Base-by-base conservation (phyloP, 2,888 invertebrate genomes). In the Nesidiocoris tenuis region DNA sequence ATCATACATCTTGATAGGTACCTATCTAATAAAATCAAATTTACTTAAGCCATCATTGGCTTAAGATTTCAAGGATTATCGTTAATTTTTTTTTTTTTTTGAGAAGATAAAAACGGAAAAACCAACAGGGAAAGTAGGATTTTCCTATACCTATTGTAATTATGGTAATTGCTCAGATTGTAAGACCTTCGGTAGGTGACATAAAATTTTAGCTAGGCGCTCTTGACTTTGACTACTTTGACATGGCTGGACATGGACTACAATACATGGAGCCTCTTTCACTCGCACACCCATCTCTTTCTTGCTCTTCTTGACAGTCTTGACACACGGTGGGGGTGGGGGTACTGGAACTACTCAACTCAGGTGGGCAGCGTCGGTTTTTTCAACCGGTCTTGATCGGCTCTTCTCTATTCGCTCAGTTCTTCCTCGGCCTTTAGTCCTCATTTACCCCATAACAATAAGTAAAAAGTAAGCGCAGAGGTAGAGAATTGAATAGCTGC, bases 381-480 rank as follows among this genome's bases (percentile, higher is more conserved):
- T 39, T 39, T 39, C 39, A 39, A 39, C 39, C 3, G 39, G 39
- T 3, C 39, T 39, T 39, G 39, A 39, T 39, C 23, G 61, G 22
- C 72, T 61, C 72, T 25, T 61, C 61, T 39, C 61, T 61, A 39
- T 65, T 65, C 24, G 7, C 24, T 72, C 72, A 72, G 72, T 72
- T 72, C 72, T 61, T 39, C 63, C 54, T 63, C 61, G 72, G 21
- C 72, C 72, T 16, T 54, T n/a, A 19, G 54, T 61, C 17, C 39
- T 21, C 19, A 57, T 72, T 72, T 72, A 72, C 39, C 72, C 39
- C 39, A 39, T n/a, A n/a, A n/a, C n/a, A n/a, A n/a, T n/a, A n/a
- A n/a, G n/a, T n/a, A n/a, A n/a, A n/a, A n/a, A n/a, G n/a, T n/a
- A n/a, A n/a, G n/a, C n/a, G n/a, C n/a, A n/a, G n/a, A n/a, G n/a